Base-by-base conservation (phyloP, 2,888 invertebrate genomes). In the Heliconius ethilla region DNA sequence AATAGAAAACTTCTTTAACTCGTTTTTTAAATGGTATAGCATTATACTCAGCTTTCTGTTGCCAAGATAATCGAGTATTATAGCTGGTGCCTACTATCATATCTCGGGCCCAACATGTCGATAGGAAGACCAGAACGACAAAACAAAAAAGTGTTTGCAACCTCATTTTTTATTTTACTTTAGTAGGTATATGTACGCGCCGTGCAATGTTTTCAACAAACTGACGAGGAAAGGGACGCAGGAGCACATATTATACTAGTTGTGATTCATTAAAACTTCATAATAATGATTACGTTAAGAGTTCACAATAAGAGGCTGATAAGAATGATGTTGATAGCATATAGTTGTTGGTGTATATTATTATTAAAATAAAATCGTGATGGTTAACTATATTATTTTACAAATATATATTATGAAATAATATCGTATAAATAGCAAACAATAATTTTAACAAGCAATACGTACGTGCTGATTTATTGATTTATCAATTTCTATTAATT, bases 21-120 rank as follows among this genome's bases (percentile, higher is more conserved):
- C 92, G 86, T 80, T 91, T 92, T 78, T 86, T 89, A 72, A 92
- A 92, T 0, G 90, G 92, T 65, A 90, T 80, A 11, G 86, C 87
- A 82, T 85, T 86, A 75, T 90, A 91, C 2, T 92, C 87, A 3
- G 85, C 86, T 80, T 91, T 92, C n/a, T 88, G 81, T 81, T 90
- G 90, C 89, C 89, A 90, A 77, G 80, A 79, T 66, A 92, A 78
- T 4, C 84, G 87, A 0, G 82, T 79, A 77, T 91, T 91, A 66
- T 88, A 88, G 77, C 84, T 90, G 10, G 88, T 87, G 9, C 93
- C 92, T 7, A 91, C 85, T 10, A 89, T 85, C 33, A 92, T 81
- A 80, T 92, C 91, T 37, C 59, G 85, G 45, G 87, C 89, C 63
- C 82, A 79, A 80, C 89, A 86, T 70, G 86, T 83, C 13, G 89